Evolutionary conservation across 2,888 invertebrate species (phyloP), one percentile per base, ranked within the genome.

Genomic region (Pardosa pseudoannulata): DNA sequence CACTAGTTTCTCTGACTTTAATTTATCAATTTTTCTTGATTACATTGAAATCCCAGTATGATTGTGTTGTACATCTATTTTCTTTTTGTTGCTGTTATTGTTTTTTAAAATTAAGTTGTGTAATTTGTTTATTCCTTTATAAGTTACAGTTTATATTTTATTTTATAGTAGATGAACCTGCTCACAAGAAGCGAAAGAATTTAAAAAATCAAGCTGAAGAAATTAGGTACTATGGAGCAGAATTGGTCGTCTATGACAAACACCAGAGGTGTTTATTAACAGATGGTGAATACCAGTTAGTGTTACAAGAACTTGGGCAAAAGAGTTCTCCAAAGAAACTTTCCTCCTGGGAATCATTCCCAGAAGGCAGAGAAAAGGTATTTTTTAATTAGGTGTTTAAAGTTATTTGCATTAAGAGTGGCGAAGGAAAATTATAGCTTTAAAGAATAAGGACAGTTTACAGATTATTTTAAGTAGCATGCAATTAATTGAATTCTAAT

Each of bases 201-300:
- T 64, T 68, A 11, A 86, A 88, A 67, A 79, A 72, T 46, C 71
- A 79, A 29, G 19, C 80, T 3, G 88, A 89, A 41, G 89, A 89
- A 90, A 28, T 79, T 13, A 50, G 39, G 7, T 39, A 65, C 23
- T 88, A 90, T 88, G 90, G 91, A 27, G 90, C 92, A 9, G 97
- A 97, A 92, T 92, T 98, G 81, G 95, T 96, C 85, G 95, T 98
- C 36, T 97, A 96, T 91, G 97, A 98, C 91, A 96, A 96, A 91
- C 95, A 96, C 90, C 96, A 95, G 90, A 94, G 96, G 19, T 97
- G 97, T 91, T 93, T 96, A 79, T 93, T 97, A 72, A 95, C 95
- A 0, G 96, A 96, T 89, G 98, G 97, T 2, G 96, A 97, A 91
- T 98, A 98, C 92, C 97, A 97, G 91, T 93, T 98, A 82, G 95